Conservation (phyloP, 2,888 invertebrate species). For the Plemyria rubiginata region DNA sequence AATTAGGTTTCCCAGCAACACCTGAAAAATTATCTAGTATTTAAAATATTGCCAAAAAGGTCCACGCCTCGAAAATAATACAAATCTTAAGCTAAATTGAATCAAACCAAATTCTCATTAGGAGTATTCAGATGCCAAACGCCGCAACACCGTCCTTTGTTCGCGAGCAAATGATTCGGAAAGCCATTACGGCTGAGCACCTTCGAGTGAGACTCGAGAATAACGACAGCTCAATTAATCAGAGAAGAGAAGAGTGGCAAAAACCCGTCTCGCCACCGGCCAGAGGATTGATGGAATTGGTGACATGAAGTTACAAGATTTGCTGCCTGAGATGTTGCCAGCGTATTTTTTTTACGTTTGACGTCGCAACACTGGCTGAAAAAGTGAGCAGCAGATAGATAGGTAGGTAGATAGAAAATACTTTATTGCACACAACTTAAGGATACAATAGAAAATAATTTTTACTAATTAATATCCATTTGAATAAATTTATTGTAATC, state of each 20-base stretch:
- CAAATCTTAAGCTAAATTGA: conserved; percentile 25
- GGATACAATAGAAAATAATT: no score
- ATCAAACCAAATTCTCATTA: conserved; percentile 29
- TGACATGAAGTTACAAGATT: conserved; percentile 6
- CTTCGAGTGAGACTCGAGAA: conserved; percentile 21
- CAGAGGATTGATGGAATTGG: conserved; percentile 16
- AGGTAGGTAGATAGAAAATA: no score
- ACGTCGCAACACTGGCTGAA: neutral
- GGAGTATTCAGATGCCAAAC: conserved; percentile 28
- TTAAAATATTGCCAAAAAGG: neutral
- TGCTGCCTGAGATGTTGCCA: neutral
- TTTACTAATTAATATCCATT: no score
- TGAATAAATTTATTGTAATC: no score
- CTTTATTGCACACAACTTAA: no score
- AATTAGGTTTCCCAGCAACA: no score
- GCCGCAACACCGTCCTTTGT: conserved; percentile 26
- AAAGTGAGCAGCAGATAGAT: no score
- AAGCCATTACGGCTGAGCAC: conserved; percentile 33
- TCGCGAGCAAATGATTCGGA: conserved; percentile 35
- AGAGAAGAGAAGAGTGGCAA: conserved; percentile 22
- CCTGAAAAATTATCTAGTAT: neutral
- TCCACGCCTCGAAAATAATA: conserved; percentile 9
- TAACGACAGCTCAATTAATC: conserved; percentile 34
- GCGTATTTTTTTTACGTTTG: neutral
- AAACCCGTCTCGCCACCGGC: conserved; percentile 18